Percentiles rank a stretch among this genome's conserved stretches.
phyloP scores from a whole-genome alignment of 2,888 invertebrate species.

The Artemia sinica region DNA sequence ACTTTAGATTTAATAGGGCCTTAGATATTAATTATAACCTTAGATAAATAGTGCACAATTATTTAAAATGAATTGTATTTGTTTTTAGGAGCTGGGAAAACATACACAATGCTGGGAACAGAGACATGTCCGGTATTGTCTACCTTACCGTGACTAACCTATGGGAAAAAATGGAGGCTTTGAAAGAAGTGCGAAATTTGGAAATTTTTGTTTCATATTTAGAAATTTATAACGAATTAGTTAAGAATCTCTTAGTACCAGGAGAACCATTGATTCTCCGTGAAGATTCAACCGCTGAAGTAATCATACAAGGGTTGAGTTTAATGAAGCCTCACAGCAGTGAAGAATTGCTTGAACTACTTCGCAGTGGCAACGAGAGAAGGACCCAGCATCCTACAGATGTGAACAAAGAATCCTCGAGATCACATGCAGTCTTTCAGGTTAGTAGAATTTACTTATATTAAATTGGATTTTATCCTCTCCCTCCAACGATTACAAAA shows the following conservation, averaged over 20 bases:
- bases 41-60: no score
- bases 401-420: conserved; percentile 80
- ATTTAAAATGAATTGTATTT: no score
- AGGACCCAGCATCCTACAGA: conserved; percentile 87
- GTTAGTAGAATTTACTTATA: conserved; percentile 32
- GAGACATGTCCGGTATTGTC: conserved; percentile 59
- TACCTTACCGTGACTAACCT: conserved; percentile 74
- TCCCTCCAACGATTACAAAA: no score
- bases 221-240: conserved; percentile 74
- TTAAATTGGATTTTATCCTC: no score
- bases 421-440: conserved; percentile 92
- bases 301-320: conserved; percentile 57
- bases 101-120: conserved; percentile 77
- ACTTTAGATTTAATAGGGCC: conserved; percentile 39
- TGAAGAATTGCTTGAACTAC: conserved; percentile 53
- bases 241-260: conserved; percentile 55
- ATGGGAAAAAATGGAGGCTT: conserved; percentile 50
- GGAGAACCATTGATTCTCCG: conserved; percentile 22
- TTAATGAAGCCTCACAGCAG: conserved; percentile 54
- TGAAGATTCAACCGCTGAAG: conserved; percentile 40
- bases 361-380: conserved; percentile 65
- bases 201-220: conserved; percentile 64
- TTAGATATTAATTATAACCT: no score
- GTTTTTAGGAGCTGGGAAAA: conserved; percentile 71
- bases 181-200: conserved; percentile 52